Evolutionary conservation across 2,888 invertebrate species (phyloP), one percentile per base, ranked within the genome.

Genomic region (Camponotus fellah): DNA sequence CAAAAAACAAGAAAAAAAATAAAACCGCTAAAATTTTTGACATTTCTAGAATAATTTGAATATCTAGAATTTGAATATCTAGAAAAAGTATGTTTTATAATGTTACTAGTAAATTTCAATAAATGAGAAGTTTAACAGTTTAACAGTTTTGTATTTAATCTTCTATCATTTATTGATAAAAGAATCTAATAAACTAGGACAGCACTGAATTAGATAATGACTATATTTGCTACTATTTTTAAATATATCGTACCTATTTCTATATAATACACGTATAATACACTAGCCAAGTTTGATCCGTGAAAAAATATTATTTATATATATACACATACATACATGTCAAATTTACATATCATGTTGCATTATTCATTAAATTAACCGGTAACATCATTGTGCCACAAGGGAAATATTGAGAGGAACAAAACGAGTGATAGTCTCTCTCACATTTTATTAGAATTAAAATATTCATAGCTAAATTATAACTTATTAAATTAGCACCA

Each of bases 341-440:
- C 10, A 9, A 46, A 46, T 79, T 58, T 49, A 12, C n/a, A 68
- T 46, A 79, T 34, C 60, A 14, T 43, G 21, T 60, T 43, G 46
- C 12, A 79, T 79, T 79, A 71, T 69, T 79, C 34, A 58, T 68
- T 43, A n/a, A 77, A 10, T 43, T 43, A 10, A 56, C 32, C 34
- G 34, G 60, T 10, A 68, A 40, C 21, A 46, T 69, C 12, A 69
- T 69, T 58, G 17, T 58, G 5, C 56, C 53, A 46, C 6, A 34
- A 12, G 17, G 46, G 14, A 71, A 79, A 71, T 46, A 60, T 43
- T n/a, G 26, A 37, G n/a, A 49, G 37, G 12, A 53, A 65, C n/a
- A 17, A 79, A 58, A 26, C 32, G n/a, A 58, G 32, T 68, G 32
- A 43, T 34, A 34, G 9, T 68, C 2, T 12, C 9, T n/a, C 9